phyloP scores from a whole-genome alignment of 2,113 vertebrate species.

The Pampusana beccarii region DNA sequence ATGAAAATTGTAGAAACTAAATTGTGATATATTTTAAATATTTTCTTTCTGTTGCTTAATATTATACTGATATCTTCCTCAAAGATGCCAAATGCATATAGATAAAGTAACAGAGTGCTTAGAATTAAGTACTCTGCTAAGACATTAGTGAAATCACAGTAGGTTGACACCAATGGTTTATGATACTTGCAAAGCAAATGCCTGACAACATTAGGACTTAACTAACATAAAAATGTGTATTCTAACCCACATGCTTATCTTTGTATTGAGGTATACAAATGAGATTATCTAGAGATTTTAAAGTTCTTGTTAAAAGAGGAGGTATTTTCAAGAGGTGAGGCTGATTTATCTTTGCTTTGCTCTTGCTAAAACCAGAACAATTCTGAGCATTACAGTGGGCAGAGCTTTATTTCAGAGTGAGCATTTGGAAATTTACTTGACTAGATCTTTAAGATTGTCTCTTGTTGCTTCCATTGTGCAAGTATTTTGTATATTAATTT shows the following conservation, averaged over 20 bases:
- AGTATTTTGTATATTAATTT: neutral
- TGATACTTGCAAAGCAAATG: neutral
- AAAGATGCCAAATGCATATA: neutral
- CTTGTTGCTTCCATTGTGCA: neutral
- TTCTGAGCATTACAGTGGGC: neutral
- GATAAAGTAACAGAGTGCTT: neutral
- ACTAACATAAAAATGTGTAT: neutral
- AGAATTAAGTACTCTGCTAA: neutral
- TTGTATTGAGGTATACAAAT: neutral
- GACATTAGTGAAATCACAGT: neutral
- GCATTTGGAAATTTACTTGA: neutral
- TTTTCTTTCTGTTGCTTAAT: neutral
- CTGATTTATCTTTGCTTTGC: neutral
- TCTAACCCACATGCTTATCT: neutral
- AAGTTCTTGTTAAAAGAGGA: neutral
- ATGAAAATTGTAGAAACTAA: neutral
- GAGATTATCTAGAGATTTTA: neutral
- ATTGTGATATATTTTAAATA: neutral
- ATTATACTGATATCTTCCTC: fast-evolving
- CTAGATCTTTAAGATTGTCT: neutral
- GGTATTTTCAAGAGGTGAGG: neutral
- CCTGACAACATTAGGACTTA: neutral
- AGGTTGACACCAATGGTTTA: neutral
- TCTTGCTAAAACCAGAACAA: neutral
- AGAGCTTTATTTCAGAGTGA: neutral